Base-by-base conservation (phyloP, 2,888 invertebrate species). In the Unio pictorum region DNA sequence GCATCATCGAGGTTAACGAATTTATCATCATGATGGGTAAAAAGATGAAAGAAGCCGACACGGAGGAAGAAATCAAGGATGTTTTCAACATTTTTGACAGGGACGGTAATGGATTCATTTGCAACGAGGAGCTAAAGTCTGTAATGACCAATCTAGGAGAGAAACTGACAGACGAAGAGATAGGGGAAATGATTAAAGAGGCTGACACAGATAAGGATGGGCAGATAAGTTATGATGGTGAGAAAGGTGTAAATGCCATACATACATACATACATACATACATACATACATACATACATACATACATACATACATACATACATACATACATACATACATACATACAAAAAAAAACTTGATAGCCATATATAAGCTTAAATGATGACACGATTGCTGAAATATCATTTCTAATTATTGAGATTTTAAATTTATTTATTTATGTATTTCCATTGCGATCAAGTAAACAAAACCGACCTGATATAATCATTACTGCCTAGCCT, bases 1-100 rank as follows among this genome's bases (percentile, higher is more conserved):
- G 99, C 90, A 99, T 98, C 91, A 99, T 99, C 92, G 98, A 99
- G 93, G 99, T 99, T 92, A 98, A 98, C 88, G 99, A 99, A 93
- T 99, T 99, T 93, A 94, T 99, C 89, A 98, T 98, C 91, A 99
- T 99, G 98, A 99, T 99, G 98, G 98, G 98, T 90, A 94, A 98
- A 90, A 99, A 99, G 94, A 99, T 99, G 98, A 98, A 99, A 92
- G 98, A 99, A 93, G 98, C 98, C 84, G 98, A 99, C 93, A 89
- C 96, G 91, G 98, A 98, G 93, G 98, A 98, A 92, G 98, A 99
- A 92, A 98, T 99, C 92, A 94, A 98, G 91, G 98, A 99, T 92
- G 98, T 98, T 87, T 96, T 98, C 95, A 95, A 98, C 92, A 98
- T 91, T 87, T 98, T 98, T 92, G 98, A 98, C 93, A 98, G 98